Evolutionary conservation across 2,888 invertebrate species (phyloP).

Genomic region (Drosophila anceps): DNA sequence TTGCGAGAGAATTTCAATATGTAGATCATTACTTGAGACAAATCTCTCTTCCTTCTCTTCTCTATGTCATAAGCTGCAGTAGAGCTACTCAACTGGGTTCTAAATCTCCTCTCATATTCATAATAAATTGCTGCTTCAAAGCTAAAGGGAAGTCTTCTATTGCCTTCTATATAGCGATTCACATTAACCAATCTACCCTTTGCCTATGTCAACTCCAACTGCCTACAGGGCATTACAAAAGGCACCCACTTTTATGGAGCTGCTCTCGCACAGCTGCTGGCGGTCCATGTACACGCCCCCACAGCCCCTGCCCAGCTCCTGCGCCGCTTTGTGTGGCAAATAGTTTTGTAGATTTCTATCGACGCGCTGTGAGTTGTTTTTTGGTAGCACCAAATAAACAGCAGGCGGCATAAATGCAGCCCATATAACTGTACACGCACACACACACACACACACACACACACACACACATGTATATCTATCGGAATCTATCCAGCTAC

Average conservation of each 20-base stretch:
- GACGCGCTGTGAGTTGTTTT: slow-evolving; percentile 49
- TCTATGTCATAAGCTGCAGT: no score
- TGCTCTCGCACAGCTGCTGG: slow-evolving; percentile 56
- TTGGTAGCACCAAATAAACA: slow-evolving; percentile 76
- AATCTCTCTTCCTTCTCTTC: no score
- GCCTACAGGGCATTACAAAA: slow-evolving; percentile 36
- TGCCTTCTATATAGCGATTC: background rate
- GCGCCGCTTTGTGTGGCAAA: slow-evolving; percentile 61
- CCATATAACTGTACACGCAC: slow-evolving; percentile 37
- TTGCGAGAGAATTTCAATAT: background rate
- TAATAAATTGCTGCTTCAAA: no score
- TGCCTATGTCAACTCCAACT: background rate
- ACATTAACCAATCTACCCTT: background rate
- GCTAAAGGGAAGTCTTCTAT: no score
- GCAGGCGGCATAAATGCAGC: slow-evolving; percentile 71
- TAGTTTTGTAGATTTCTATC: slow-evolving; percentile 78
- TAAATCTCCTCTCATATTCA: no score
- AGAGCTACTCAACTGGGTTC: no score
- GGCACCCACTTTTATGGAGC: slow-evolving; percentile 52
- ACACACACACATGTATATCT: slow-evolving; percentile 23
- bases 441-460: background rate
- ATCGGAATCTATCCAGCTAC: slow-evolving; percentile 7
- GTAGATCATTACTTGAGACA: no score
- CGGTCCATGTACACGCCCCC: slow-evolving; percentile 32
- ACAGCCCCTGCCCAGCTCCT: background rate